Percentiles rank a stretch among this genome's conserved stretches.
Conservation (phyloP, 2,888 invertebrate species). For the Agrotis exclamationis region DNA sequence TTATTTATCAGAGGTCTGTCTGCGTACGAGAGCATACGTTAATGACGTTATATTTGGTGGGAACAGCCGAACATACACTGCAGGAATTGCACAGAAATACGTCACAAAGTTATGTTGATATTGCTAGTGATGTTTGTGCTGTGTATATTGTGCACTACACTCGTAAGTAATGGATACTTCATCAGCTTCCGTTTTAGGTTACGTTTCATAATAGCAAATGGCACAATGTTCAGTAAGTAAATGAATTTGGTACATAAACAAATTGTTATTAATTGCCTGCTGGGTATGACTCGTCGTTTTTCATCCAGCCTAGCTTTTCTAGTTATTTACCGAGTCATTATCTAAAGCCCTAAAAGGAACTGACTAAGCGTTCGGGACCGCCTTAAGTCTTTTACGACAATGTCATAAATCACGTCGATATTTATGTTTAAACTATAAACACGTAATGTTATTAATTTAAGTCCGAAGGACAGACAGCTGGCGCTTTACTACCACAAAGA, state of each 20-base stretch:
- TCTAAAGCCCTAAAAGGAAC: conserved; percentile 67
- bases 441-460: conserved; percentile 12
- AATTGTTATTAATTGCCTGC: conserved; percentile 64
- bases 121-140: conserved; percentile 5
- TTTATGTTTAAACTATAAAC: conserved; percentile 37
- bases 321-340: conserved; percentile 67
- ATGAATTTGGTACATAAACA: conserved; percentile 43
- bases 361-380: conserved; percentile 50
- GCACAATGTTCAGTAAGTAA: conserved; percentile 35
- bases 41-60: conserved; percentile 28
- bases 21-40: conserved; percentile 26
- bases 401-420: conserved; percentile 48
- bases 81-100: conserved; percentile 13
- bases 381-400: conserved; percentile 43
- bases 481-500: background rate
- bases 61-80: conserved; percentile 3
- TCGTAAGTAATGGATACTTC: conserved; percentile 56
- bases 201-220: conserved; percentile 37
- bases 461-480: background rate
- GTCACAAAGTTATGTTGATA: conserved; percentile 8
- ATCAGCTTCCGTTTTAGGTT: conserved; percentile 61
- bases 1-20: conserved; percentile 42
- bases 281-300: conserved; percentile 59
- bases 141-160: conserved; percentile 3
- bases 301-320: conserved; percentile 59